Evolutionary conservation across 1,140 invertebrate genomes (phyloP).

Genomic region (Eurosta solidaginis): DNA sequence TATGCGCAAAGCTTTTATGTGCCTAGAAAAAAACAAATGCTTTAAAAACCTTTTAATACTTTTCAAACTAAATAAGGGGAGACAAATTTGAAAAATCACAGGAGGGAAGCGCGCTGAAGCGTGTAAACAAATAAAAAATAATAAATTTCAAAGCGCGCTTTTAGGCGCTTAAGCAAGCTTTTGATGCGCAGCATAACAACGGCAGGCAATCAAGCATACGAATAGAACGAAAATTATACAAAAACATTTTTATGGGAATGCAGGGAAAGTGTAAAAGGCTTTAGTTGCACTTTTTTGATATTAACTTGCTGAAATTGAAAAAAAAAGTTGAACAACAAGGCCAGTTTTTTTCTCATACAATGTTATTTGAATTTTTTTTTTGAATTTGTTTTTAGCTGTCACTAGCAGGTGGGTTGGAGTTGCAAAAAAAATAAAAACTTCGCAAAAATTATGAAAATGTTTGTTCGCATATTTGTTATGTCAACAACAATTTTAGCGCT

Average conservation of each 20-base stretch:
- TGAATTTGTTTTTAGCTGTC: not conserved
- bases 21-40: not conserved
- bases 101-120: not conserved
- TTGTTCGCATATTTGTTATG: conserved; percentile 10
- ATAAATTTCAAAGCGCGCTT: conserved; percentile 9
- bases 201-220: not conserved
- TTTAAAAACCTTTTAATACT: not conserved
- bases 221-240: too few species aligned
- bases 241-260: too few species aligned
- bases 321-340: not conserved
- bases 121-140: not conserved
- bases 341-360: not conserved
- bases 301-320: not conserved
- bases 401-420: not conserved
- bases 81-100: not conserved
- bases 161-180: not conserved
- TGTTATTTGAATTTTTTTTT: not conserved
- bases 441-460: not conserved
- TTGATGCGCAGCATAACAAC: not conserved
- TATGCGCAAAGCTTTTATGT: conserved; percentile 11
- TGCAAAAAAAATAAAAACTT: not conserved
- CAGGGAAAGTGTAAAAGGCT: not conserved
- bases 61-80: not conserved
- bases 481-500: not conserved
- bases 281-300: not conserved